Evolutionary conservation across 2,113 vertebrate genomes (phyloP).

Genomic region (Vidua chalybeata): DNA sequence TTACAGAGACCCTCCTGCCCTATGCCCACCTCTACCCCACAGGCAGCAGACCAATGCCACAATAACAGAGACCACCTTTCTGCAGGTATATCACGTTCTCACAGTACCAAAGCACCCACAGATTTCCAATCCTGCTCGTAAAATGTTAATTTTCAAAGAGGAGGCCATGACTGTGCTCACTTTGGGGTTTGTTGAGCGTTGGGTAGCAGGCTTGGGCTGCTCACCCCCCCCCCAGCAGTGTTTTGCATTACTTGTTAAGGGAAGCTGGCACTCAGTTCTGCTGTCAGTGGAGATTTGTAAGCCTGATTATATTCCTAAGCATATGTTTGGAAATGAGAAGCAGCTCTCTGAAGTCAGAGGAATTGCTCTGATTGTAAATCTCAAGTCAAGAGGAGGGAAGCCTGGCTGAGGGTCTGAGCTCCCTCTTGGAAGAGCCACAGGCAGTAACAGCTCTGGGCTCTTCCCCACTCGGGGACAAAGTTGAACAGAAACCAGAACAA

Average conservation of each 20-base stretch:
- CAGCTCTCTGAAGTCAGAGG: conserved; percentile 10
- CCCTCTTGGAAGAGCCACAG: neutral
- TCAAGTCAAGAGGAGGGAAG: conserved; percentile 11
- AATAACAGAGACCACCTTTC: neutral
- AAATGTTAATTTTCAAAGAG: neutral
- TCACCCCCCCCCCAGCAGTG: neutral
- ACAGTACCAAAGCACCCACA: neutral
- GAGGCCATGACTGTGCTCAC: fast-evolving
- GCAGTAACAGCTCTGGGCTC: neutral
- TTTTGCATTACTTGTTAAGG: neutral
- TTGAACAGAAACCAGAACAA: neutral
- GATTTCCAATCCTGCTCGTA: neutral
- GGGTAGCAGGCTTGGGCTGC: neutral
- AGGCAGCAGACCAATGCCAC: neutral
- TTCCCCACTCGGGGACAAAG: neutral
- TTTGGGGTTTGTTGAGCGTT: neutral
- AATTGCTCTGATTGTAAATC: conserved; percentile 37
- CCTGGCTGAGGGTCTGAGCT: neutral
- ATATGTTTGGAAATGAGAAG: conserved; percentile 46
- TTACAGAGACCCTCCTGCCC: neutral
- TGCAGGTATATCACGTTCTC: neutral
- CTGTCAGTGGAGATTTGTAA: neutral
- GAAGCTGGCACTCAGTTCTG: neutral
- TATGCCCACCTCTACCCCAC: neutral
- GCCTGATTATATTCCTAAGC: conserved; percentile 43